Conservation (phyloP, 1,140 invertebrate species). For the Nephila pilipes region DNA sequence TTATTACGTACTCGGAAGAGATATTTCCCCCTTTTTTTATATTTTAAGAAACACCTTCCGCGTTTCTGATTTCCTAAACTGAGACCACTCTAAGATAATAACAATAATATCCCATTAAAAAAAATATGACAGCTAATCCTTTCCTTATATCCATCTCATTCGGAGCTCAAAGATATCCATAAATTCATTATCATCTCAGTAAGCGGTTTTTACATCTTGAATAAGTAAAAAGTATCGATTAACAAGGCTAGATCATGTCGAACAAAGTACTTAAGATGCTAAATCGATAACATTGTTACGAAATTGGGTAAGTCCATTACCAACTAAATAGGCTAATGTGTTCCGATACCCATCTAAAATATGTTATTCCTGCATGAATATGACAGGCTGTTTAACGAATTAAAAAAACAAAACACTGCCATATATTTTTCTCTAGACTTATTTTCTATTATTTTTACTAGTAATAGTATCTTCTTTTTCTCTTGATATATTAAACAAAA, state of each 20-base stretch:
- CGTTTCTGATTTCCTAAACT: too few relatives aligned
- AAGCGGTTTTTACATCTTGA: neutral
- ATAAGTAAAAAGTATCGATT: neutral
- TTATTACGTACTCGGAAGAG: too few relatives aligned
- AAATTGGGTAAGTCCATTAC: slow-evolving; percentile 21
- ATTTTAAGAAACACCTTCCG: too few relatives aligned
- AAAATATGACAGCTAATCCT: too few relatives aligned
- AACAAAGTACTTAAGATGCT: slow-evolving; percentile 8
- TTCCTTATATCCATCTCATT: too few relatives aligned
- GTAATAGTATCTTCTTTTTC: too few relatives aligned
- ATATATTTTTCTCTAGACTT: neutral
- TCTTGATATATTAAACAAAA: too few relatives aligned
- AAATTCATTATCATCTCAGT: neutral
- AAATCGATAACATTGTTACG: neutral
- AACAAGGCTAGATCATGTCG: neutral
- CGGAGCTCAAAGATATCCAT: neutral
- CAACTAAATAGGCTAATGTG: slow-evolving; percentile 27
- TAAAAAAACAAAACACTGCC: neutral
- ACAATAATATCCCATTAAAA: too few relatives aligned
- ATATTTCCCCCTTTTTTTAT: too few relatives aligned
- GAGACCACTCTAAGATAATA: too few relatives aligned
- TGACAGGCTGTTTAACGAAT: neutral
- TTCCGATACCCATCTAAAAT: neutral
- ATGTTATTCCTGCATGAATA: neutral
- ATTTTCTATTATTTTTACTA: too few relatives aligned